Base-by-base conservation (phyloP, 1,140 invertebrate genomes). In the Dreissena rostriformis region DNA sequence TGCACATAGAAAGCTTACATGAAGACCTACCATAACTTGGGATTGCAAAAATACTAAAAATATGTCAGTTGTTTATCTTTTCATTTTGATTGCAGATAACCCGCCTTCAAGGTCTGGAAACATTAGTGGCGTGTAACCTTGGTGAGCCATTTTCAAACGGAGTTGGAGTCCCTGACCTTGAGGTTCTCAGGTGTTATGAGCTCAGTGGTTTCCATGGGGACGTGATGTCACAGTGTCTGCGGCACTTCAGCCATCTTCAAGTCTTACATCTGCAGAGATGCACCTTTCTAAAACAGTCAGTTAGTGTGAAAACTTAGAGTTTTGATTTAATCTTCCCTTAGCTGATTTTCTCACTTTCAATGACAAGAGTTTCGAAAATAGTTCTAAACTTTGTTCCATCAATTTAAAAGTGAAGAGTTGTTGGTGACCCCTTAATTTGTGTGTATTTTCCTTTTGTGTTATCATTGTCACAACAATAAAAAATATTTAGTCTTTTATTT, bases 121-220 rank as follows among this genome's bases (percentile, higher is more conserved):
- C 26, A 67, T 26, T 82, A n/a, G 52, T 82, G 6, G 29, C 39
- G 53, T 39, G 63, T 5, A 22, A 74, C n/a, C 63, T 24, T 24
- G 71, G 28, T 15, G 19, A 49, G 19, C 72, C 80, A 75, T 82
- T 82, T 73, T 17, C 19, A 19, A 19, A 66, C 19, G 63, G 66
- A 17, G 22, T 71, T 2, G 80, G 80, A 10, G 24, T 68, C n/a
- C 61, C 71, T 8, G 15, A 57, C n/a, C 71, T 82, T 10, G 49
- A 29, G 29, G 22, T 51, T 5, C 49, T 82, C 24, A 82, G 55
- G n/a, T 75, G 53, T 67, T 29, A 55, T n/a, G 19, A 51, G 24
- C 80, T 82, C 67, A 65, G 55, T 14, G 80, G 80, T 82, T 72
- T 82, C 80, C 80, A 82, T 82, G 80, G 80, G 67, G 80, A 82